A percentile compares a stretch with the other conserved stretches of the same genome.
phyloP scores from a whole-genome alignment of 2,888 invertebrate genomes.

The Epinotia brunnichana region DNA sequence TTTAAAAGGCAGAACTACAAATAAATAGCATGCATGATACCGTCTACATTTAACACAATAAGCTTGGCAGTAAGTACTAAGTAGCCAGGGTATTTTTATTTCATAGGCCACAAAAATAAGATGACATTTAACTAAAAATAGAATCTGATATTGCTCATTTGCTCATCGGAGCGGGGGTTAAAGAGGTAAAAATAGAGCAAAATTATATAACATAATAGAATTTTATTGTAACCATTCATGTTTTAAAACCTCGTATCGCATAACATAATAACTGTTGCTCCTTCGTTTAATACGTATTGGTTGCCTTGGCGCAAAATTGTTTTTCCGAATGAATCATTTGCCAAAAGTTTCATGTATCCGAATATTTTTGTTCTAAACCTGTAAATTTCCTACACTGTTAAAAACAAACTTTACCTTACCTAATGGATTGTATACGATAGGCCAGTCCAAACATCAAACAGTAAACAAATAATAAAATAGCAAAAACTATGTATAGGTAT shows the following conservation, averaged over 20 bases:
- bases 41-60: not conserved
- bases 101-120: not conserved
- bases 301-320: not conserved
- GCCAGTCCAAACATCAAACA: not conserved
- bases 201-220: not conserved
- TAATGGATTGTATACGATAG: too few species aligned
- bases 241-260: too few species aligned
- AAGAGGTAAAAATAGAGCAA: not conserved
- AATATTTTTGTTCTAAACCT: not conserved
- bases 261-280: not conserved
- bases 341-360: too few species aligned
- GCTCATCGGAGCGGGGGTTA: not conserved
- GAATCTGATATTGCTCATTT: not conserved
- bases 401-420: too few species aligned
- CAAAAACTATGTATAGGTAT: too few species aligned
- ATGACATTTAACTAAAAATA: slow-evolving; percentile 14
- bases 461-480: not conserved
- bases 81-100: not conserved
- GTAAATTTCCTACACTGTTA: too few species aligned
- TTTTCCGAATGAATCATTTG: too few species aligned
- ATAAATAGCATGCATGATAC: not conserved
- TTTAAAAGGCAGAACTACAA: not conserved
- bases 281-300: not conserved
- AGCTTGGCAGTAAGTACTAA: not conserved
- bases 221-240: not conserved